Conservation (phyloP, 2,797 vertebrate genomes). For the Heteromormyrus szaboi region DNA sequence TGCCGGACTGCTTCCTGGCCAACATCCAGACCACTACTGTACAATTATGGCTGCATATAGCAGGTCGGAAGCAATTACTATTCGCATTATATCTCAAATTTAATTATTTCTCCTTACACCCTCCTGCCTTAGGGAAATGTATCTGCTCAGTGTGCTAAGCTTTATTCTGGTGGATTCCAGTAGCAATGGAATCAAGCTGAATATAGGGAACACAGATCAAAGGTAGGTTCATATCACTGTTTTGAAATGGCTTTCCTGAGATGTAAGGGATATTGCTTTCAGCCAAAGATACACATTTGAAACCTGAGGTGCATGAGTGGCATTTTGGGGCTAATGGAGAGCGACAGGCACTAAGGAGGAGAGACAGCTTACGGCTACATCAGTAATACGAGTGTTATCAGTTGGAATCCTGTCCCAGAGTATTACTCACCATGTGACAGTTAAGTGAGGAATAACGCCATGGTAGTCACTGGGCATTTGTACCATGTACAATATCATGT, state of each 20-base stretch:
- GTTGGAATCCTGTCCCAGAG: neutral
- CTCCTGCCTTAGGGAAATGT: neutral
- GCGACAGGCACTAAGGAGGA: neutral
- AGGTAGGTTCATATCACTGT: neutral
- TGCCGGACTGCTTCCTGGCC: constrained; percentile 8
- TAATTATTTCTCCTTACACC: neutral
- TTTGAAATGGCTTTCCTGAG: neutral
- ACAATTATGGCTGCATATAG: constrained; percentile 3
- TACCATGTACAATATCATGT: neutral
- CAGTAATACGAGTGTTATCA: neutral
- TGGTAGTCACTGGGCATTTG: neutral
- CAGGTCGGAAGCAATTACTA: neutral
- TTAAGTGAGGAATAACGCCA: neutral
- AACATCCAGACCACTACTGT: constrained; percentile 30
- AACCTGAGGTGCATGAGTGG: neutral
- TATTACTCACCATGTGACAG: neutral
- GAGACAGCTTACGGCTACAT: neutral
- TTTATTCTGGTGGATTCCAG: neutral
- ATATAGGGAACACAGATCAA: neutral
- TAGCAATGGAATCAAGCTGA: neutral
- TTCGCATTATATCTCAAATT: neutral
- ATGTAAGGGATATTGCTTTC: neutral
- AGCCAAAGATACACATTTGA: neutral
- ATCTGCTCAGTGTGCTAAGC: neutral
- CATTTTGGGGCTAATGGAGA: neutral